Evolutionary conservation across 2,888 invertebrate species (phyloP).

Genomic region (Dexiosoma caninum): DNA sequence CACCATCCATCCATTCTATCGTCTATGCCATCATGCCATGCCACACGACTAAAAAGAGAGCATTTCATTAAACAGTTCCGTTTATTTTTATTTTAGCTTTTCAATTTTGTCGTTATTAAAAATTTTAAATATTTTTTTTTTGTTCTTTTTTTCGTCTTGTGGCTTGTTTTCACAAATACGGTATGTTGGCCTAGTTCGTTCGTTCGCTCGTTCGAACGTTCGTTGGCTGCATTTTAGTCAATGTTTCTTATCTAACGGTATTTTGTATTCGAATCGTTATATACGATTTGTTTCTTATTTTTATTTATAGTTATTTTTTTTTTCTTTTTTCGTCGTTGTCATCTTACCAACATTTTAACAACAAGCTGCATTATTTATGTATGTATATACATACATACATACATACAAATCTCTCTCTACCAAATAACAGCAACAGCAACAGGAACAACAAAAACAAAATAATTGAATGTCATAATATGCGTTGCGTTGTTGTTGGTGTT

Average conservation of each 20-base stretch:
- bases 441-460: slow-evolving; percentile 4
- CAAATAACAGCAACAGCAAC: slow-evolving; percentile 10
- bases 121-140: slow-evolving; percentile 40
- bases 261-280: slow-evolving; percentile 28
- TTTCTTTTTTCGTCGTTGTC: background rate
- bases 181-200: slow-evolving; percentile 56
- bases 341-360: slow-evolving; percentile 48
- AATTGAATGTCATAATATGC: slow-evolving; percentile 57
- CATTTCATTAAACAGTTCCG: slow-evolving; percentile 46
- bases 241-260: slow-evolving; percentile 59
- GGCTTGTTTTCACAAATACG: slow-evolving; percentile 14
- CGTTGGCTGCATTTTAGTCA: slow-evolving; percentile 20
- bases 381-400: slow-evolving; percentile 24
- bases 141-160: background rate
- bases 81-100: slow-evolving; percentile 16
- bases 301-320: no score
- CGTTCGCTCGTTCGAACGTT: background rate
- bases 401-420: no score
- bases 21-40: slow-evolving; percentile 25
- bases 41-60: slow-evolving; percentile 45
- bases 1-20: slow-evolving; percentile 21
- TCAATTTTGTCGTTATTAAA: slow-evolving; percentile 50
- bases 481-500: slow-evolving; percentile 21
- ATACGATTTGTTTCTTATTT: slow-evolving; percentile 47
- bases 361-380: slow-evolving; percentile 56